Evolutionary conservation across 2,888 invertebrate genomes (phyloP).

Genomic region (Pterostichus niger): DNA sequence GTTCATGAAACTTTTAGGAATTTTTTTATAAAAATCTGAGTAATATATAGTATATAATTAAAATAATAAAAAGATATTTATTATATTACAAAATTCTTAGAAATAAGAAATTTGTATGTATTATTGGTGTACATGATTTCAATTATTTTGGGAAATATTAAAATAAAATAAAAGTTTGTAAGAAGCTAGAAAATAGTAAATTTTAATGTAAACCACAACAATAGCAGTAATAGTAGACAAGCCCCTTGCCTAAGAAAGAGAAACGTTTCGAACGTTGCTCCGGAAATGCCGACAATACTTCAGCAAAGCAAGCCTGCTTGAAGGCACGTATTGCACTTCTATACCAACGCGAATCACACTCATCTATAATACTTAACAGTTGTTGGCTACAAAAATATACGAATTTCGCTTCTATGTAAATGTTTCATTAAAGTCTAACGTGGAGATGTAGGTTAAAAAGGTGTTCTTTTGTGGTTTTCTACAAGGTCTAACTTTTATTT

Average conservation of each 20-base stretch:
- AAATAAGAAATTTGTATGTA: too few species aligned
- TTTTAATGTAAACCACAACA: not conserved
- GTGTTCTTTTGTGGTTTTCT: slow-evolving; percentile 31
- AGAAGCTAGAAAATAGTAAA: not conserved
- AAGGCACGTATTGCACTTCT: slow-evolving; percentile 51
- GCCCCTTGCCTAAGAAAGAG: slow-evolving; percentile 17
- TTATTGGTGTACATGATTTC: too few species aligned
- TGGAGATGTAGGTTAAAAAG: slow-evolving; percentile 20
- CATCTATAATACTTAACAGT: not conserved
- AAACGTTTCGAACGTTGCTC: slow-evolving; percentile 53
- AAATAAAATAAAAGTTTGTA: not conserved
- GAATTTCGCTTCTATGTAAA: slow-evolving; percentile 7
- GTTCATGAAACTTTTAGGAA: too few species aligned
- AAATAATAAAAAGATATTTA: too few species aligned
- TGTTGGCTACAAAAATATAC: slow-evolving; percentile 16
- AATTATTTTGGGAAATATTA: too few species aligned
- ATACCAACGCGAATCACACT: slow-evolving; percentile 35
- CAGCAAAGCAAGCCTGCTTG: not conserved
- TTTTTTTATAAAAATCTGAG: too few species aligned
- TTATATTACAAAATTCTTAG: too few species aligned
- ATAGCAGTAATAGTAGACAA: slow-evolving; percentile 21
- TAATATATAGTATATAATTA: too few species aligned
- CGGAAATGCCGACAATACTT: slow-evolving; percentile 46
- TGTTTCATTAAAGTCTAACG: not conserved
- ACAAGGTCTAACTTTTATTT: slow-evolving; percentile 18